Percentiles rank a stretch among this genome's conserved stretches.
phyloP scores from a whole-genome alignment of 2,888 invertebrate species.

The Scotopteryx bipunctaria region DNA sequence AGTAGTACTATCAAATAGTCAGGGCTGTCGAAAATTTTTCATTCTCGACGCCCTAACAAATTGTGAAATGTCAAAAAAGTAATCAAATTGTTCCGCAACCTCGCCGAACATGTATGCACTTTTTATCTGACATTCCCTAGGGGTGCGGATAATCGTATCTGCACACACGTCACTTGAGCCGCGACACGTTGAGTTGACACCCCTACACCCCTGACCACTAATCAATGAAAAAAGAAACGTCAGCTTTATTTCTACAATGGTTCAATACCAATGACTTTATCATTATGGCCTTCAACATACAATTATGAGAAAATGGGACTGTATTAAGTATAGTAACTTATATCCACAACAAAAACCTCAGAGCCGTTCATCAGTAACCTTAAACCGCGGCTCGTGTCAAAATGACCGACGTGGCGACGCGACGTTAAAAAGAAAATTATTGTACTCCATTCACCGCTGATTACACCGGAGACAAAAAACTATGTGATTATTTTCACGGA shows the following conservation, averaged over 20 bases:
- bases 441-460: constrained; percentile 52
- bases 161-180: constrained; percentile 68
- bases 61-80: constrained; percentile 43
- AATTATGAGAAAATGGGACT: constrained; percentile 26
- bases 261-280: constrained; percentile 35
- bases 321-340: constrained; percentile 56
- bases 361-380: constrained; percentile 60
- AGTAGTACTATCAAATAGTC: background rate
- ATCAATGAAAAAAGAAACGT: constrained; percentile 50
- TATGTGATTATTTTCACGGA: constrained; percentile 59
- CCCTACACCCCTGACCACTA: constrained; percentile 63
- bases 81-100: constrained; percentile 49
- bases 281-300: constrained; percentile 45
- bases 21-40: constrained; percentile 23
- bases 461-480: constrained; percentile 53
- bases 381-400: constrained; percentile 54
- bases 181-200: constrained; percentile 59
- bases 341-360: constrained; percentile 72
- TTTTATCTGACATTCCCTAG: constrained; percentile 56
- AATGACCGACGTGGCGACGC: constrained; percentile 35
- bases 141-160: constrained; percentile 74
- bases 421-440: constrained; percentile 55
- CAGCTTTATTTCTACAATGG: constrained; percentile 21
- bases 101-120: constrained; percentile 46
- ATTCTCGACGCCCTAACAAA: constrained; percentile 33